These are phyloP conservation scores for Macrochelys suwanniensis DNA, from an alignment of 2,797 vertebrate species.

Conservation along the genomic window DNA sequence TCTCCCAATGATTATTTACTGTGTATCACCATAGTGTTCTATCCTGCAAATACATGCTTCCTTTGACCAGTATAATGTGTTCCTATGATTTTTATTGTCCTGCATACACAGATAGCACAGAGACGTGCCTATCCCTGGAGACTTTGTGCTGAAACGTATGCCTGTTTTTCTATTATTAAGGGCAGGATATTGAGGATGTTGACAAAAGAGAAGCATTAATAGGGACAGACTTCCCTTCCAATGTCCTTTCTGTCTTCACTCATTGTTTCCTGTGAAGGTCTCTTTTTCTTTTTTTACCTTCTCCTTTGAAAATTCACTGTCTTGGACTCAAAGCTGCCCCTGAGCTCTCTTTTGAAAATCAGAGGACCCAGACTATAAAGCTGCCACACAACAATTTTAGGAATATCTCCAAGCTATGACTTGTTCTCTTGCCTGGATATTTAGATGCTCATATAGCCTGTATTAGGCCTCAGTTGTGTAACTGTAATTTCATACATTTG, in stretches of 20 bases:
- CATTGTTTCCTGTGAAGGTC: constrained; percentile 34
- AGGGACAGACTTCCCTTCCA: background rate
- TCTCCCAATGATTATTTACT: background rate
- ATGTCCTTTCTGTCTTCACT: constrained; percentile 28
- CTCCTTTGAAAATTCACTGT: background rate
- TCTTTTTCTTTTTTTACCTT: background rate
- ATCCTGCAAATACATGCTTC: background rate
- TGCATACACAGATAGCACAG: background rate
- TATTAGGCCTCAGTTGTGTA: constrained; percentile 23
- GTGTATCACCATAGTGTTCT: background rate
- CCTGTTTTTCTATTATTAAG: background rate
- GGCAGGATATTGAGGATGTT: constrained; percentile 25
- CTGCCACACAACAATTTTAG: constrained; percentile 44
- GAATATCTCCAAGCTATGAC: constrained; percentile 61
- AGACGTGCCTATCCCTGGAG: background rate
- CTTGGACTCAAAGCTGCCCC: background rate
- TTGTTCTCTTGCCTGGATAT: constrained; percentile 56
- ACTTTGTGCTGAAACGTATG: background rate
- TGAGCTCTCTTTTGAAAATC: background rate
- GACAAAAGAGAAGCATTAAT: constrained; percentile 21
- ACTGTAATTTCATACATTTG: constrained; percentile 37
- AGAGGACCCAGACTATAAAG: background rate
- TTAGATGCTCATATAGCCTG: constrained; percentile 38
- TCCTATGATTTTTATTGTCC: background rate
- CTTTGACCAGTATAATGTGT: background rate